Conservation (phyloP, 2,113 vertebrate genomes). For the Microcebus murinus region DNA sequence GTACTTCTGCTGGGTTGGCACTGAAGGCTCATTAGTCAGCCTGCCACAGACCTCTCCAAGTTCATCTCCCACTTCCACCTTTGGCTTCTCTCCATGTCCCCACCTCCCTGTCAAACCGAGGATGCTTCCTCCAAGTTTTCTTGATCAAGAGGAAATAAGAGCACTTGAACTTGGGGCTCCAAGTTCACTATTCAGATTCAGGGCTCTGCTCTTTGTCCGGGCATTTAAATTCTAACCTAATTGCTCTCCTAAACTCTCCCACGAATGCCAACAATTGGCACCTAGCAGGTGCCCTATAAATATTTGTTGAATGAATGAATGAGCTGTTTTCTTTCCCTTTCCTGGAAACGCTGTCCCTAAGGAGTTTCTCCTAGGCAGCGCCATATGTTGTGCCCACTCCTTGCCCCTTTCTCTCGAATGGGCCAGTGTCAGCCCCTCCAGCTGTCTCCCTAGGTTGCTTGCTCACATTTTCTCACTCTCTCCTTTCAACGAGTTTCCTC, state of each 20-base stretch:
- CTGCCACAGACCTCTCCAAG: slow-evolving; percentile 45
- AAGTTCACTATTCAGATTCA: neutral
- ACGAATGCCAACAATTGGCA: neutral
- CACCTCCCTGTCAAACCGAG: slow-evolving; percentile 41
- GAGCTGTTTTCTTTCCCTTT: neutral
- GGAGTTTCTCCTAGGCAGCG: neutral
- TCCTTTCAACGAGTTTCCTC: neutral
- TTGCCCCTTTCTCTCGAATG: neutral
- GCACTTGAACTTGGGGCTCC: neutral
- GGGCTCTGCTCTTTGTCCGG: neutral
- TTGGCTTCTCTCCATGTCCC: slow-evolving; percentile 62
- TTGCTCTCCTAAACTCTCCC: neutral
- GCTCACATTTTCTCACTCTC: neutral
- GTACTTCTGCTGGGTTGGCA: slow-evolving; percentile 50
- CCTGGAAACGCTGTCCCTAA: neutral
- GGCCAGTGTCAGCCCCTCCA: neutral
- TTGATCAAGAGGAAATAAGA: slow-evolving; percentile 47
- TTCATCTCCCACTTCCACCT: slow-evolving; percentile 68
- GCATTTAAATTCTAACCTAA: neutral
- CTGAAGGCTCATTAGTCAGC: slow-evolving; percentile 60
- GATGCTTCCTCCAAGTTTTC: slow-evolving; percentile 48
- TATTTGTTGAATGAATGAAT: neutral
- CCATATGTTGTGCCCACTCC: neutral
- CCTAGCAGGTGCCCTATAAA: neutral
- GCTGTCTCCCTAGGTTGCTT: neutral